Base-by-base conservation (phyloP, 2,113 vertebrate genomes). In the Oncorhynchus clarkii region DNA sequence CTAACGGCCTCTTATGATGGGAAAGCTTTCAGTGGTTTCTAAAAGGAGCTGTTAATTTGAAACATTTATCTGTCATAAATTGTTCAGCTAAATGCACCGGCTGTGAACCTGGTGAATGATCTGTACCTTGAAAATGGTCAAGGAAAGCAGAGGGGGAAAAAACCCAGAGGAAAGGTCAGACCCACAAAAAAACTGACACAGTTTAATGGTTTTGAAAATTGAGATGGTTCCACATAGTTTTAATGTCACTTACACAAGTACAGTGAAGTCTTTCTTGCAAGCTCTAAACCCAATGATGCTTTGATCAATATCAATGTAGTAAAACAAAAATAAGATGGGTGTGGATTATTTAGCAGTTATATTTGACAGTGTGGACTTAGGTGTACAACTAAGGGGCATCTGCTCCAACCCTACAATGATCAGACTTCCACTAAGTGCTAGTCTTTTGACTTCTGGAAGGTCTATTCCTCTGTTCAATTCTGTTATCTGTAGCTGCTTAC, bases 261-360 rank as follows among this genome's bases (percentile, higher is more conserved):
- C 39, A 45, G 39, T 11, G 9, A 45, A 12, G 2, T 45, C 2
- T 45, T 45, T 45, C 2, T 12, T 45, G 39, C 39, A 45, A 11
- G 9, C 39, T 45, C 39, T 45, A 45, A 45, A 45, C 39, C 9
- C 9, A 45, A 45, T 1, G 39, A 12, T 11, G 39, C 39, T 12
- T 9, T 45, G 39, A 9, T 45, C 39, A 45, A 45, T 45, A 45
- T 11, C 9, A 11, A 45, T 45, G 39, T 45, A 45, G 9, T 39
- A 39, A 8, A 39, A 39, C 1, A 34, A 39, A 39, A 39, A 39
- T 2, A 39, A 39, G 34, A 34, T 34, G 6, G 6, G 73, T 51
- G 57, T 88, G 79, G 84, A 84, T 90, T 88, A 88, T 88, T 86
- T 80, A 84, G 84, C 60, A 71, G 57, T 64, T 76, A 72, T 80